phyloP scores from a whole-genome alignment of 1,140 invertebrate genomes.

The Venturia canescens region DNA sequence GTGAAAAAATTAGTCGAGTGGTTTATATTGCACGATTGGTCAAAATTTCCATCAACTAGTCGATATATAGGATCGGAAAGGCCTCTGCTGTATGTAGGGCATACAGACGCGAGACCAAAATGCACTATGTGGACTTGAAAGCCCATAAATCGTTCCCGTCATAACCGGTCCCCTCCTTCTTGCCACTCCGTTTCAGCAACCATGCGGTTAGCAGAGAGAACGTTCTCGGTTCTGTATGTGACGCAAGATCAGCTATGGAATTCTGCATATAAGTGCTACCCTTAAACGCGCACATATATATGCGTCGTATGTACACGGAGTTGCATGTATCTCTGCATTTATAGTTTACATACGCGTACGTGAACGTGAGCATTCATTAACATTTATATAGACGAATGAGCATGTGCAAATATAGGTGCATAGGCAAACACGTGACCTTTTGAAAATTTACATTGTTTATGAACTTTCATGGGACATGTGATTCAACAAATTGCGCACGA shows the following conservation, averaged over 20 bases:
- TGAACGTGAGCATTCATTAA: no score
- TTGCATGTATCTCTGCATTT: no score
- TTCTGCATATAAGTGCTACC: conserved; percentile 28
- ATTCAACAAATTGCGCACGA: neutral
- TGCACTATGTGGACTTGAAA: conserved; percentile 45
- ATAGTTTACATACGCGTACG: no score
- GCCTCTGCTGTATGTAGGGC: neutral
- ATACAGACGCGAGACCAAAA: conserved; percentile 27
- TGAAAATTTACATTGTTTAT: neutral
- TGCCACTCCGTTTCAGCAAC: conserved; percentile 29
- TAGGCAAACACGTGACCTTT: neutral
- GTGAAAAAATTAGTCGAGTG: no score
- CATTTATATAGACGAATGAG: no score
- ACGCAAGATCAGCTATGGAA: conserved; percentile 41
- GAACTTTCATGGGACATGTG: no score
- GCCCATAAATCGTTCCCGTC: conserved; percentile 45
- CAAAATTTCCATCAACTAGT: neutral
- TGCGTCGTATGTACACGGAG: neutral
- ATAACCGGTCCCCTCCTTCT: conserved; percentile 36
- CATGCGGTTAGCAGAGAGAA: conserved; percentile 31
- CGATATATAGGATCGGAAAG: neutral
- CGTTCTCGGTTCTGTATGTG: conserved; percentile 36
- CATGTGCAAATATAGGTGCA: no score
- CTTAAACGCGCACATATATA: conserved; percentile 15
- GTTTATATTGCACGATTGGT: neutral